Base-by-base conservation (phyloP, 1,140 invertebrate species). In the Orius insidiosus region DNA sequence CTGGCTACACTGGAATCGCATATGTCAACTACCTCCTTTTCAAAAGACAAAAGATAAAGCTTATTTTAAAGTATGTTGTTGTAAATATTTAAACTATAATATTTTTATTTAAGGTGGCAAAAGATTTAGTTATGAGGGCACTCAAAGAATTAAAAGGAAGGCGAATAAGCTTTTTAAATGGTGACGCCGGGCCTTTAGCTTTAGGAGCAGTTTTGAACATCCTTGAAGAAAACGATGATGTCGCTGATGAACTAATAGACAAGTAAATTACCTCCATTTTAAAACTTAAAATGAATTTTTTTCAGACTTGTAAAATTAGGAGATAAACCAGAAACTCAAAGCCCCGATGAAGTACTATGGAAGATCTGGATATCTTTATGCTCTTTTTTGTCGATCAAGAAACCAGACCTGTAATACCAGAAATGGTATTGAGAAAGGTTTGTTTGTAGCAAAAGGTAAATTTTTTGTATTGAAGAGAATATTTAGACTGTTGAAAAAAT, bases 341-440 rank as follows among this genome's bases (percentile, higher is more conserved):
- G 10, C 16, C 41, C 41, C n/a, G 41, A 43, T n/a, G 74, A 76
- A 54, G 35, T 74, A 3, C 55, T 76, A 66, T 59, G 74, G 74
- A 2, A 54, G 71, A 48, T 63, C 60, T 44, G 74, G 74, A 11
- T 74, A 69, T 56, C 53, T 76, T 5, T 72, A 61, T 55, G 52
- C 68, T 9, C 52, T 68, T 5, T 3, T 64, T 60, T 46, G 52
- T 66, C 1, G 55, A 59, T 4, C 51, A 61, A 15, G 19, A 40
- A n/a, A 30, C 37, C 41, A 7, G 11, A 19, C 32, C 45, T 16
- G 47, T 45, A 3, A 49, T 53, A 19, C 41, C 48, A 8, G n/a
- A 19, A 15, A 31, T 49, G 14, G 37, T 18, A 10, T 44, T 52
- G 34, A 49, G 54, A 35, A 48, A 52, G 45, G 42, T 44, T n/a